phyloP scores from a whole-genome alignment of 2,797 vertebrate genomes.

The Catharus ustulatus region DNA sequence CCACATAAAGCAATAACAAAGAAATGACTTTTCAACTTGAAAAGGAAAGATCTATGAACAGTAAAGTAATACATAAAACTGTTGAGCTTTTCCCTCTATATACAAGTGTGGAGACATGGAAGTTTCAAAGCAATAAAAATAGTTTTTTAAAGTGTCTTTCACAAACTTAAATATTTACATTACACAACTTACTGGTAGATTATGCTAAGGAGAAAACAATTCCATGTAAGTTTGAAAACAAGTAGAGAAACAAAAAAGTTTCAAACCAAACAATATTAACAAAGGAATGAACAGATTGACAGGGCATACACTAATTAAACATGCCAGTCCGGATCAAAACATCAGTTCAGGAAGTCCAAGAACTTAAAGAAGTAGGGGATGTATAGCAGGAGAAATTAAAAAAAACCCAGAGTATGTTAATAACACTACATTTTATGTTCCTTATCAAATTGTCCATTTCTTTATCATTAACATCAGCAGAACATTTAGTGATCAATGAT shows the following conservation, averaged over 20 bases:
- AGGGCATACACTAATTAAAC: not conserved
- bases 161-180: not conserved
- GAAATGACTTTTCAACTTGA: not conserved
- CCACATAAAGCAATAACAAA: not conserved
- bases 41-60: not conserved
- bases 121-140: not conserved
- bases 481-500: not conserved
- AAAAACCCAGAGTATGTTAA: not conserved
- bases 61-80: not conserved
- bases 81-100: not conserved
- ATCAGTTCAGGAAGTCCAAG: not conserved
- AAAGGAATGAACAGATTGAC: not conserved
- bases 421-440: not conserved
- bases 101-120: not conserved
- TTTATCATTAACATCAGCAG: not conserved
- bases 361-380: not conserved
- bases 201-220: not conserved
- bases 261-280: not conserved
- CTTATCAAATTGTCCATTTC: not conserved
- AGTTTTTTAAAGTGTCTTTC: not conserved
- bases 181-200: not conserved
- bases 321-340: not conserved
- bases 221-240: not conserved
- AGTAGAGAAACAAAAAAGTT: not conserved
- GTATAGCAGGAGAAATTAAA: not conserved